phyloP scores from a whole-genome alignment of 2,888 invertebrate genomes.

The Tyria jacobaeae region DNA sequence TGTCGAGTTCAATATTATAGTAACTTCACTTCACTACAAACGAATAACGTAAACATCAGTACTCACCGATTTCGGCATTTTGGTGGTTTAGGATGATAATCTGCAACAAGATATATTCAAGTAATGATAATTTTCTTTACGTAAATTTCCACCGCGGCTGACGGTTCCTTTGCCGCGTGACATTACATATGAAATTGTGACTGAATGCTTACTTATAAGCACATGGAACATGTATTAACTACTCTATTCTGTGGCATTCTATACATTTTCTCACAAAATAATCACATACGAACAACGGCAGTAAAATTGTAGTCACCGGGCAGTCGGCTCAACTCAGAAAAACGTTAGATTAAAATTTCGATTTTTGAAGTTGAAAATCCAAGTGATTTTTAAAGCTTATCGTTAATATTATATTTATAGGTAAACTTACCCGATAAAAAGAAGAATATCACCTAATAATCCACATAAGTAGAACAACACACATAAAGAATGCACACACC shows the following conservation, averaged over 20 bases:
- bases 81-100: conserved; percentile 84
- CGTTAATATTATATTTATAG: conserved; percentile 24
- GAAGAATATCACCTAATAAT: conserved; percentile 85
- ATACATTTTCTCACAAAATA: conserved; percentile 64
- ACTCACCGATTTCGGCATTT: conserved; percentile 90
- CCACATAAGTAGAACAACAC: conserved; percentile 87
- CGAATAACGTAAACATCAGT: conserved; percentile 46
- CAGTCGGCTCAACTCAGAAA: conserved; percentile 62
- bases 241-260: conserved; percentile 43
- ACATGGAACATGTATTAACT: conserved; percentile 39
- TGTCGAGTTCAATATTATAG: conserved; percentile 13
- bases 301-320: conserved; percentile 76
- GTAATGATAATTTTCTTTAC: conserved; percentile 59
- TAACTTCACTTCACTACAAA: conserved; percentile 31
- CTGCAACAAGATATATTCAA: conserved; percentile 72
- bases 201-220: conserved; percentile 49
- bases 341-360: conserved; percentile 54
- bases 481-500: conserved; percentile 86
- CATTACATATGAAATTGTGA: conserved; percentile 62
- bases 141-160: conserved; percentile 58
- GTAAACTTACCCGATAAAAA: conserved; percentile 78
- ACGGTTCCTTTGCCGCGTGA: conserved; percentile 65
- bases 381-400: conserved; percentile 27
- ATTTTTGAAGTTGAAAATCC: conserved; percentile 27
- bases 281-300: conserved; percentile 58